Evolutionary conservation across 2,888 invertebrate species (phyloP), one percentile per base, ranked within the genome.

Genomic region (Temnothorax unifasciatus): DNA sequence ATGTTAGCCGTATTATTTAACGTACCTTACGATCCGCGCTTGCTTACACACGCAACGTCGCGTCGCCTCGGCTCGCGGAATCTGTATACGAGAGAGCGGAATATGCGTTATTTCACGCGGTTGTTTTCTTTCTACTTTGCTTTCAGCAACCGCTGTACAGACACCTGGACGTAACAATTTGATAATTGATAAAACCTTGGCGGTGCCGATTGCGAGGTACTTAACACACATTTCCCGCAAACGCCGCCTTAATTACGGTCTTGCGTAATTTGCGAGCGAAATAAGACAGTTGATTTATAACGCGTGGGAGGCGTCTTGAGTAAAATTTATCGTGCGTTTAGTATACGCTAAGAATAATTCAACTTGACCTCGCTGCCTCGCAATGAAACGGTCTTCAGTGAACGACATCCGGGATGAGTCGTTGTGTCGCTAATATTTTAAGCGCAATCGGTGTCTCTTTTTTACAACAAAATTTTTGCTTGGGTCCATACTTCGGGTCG

Each of bases 101-200:
- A 54, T 8, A 41, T 8, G 76, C 13, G 9, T 57, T 41, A 9
- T 15, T 57, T 54, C 15, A 4, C n/a, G 38, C 6, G 25, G 5
- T 41, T 15, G 34, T 52, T n/a, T 57, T 15, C 25, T 8, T 41
- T 18, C 57, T 73, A 8, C 13, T 57, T 21, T 3, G 44, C 25
- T 74, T 44, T n/a, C 71, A 21, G 13, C 29, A 5, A 25, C 41
- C 5, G 25, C 25, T 38, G 3, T 13, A 2, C 2, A 1, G 3
- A 18, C 6, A 50, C 3, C 1, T 44, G 15, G 5, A 52, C 47
- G 44, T 69, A 52, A 52, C 52, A 52, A 1, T 52, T 68, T 68
- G 73, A 54, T 81, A 71, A 81, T 81, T 47, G 71, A 47, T 71
- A 47, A 71, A 71, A 4, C 79, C 73, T 81, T 81, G 79, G 34